phyloP scores from a whole-genome alignment of 1,140 invertebrate genomes.

The Macrosteles quadrilineatus region DNA sequence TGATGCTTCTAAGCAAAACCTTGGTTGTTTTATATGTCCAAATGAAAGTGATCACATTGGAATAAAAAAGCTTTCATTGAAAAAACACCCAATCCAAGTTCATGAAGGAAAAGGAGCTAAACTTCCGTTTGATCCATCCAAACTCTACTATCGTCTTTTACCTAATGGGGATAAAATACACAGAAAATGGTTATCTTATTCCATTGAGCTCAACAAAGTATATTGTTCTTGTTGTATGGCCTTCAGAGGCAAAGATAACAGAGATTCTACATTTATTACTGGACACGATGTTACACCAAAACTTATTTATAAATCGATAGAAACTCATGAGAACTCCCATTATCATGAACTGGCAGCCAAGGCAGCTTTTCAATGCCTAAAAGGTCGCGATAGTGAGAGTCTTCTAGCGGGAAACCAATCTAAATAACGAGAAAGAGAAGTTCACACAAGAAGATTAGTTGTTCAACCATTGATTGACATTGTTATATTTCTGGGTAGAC shows the following conservation, averaged over 20 bases:
- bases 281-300: slow-evolving; percentile 32
- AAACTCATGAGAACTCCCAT: slow-evolving; percentile 32
- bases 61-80: slow-evolving; percentile 20
- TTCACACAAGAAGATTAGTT: slow-evolving; percentile 34
- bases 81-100: slow-evolving; percentile 27
- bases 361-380: slow-evolving; percentile 30
- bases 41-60: slow-evolving; percentile 13
- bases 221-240: slow-evolving; percentile 25
- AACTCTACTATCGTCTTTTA: slow-evolving; percentile 18
- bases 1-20: not conserved
- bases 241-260: slow-evolving; percentile 22
- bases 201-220: slow-evolving; percentile 16
- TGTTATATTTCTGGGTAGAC: slow-evolving; percentile 35
- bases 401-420: slow-evolving; percentile 12
- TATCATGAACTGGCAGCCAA: slow-evolving; percentile 26
- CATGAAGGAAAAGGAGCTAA: not conserved
- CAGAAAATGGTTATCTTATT: slow-evolving; percentile 23
- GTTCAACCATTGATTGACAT: slow-evolving; percentile 36
- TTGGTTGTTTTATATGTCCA: slow-evolving; percentile 27
- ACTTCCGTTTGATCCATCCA: slow-evolving; percentile 19
- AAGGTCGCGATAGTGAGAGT: slow-evolving; percentile 20
- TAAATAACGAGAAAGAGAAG: slow-evolving; percentile 30
- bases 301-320: slow-evolving; percentile 33
- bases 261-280: slow-evolving; percentile 35
- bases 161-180: slow-evolving; percentile 28